Evolutionary conservation across 2,113 vertebrate species (phyloP), one percentile per base, ranked within the genome.

Genomic region (Muntiacus muntjak): DNA sequence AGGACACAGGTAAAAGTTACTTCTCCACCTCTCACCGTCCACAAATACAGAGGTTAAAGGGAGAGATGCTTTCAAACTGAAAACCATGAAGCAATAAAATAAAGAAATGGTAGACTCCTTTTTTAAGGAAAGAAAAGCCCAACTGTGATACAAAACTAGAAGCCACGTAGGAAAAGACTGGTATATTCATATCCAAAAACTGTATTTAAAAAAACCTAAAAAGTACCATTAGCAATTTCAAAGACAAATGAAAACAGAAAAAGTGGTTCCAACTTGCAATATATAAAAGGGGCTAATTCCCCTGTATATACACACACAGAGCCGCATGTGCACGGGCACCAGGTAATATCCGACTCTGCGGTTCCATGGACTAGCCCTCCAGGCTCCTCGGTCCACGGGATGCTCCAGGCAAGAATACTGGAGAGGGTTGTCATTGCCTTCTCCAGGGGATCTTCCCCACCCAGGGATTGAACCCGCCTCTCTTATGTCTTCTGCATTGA

Each of bases 391-490:
- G 36, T 26, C 71, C 71, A 43, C 0, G 3, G 36, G 36, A 43
- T 14, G 26, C 71, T 76, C 36, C 40, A 43, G 71, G 71, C 71
- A 76, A 26, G 71, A 76, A 43, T 76, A 43, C 36, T 43, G 36
- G 23, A 43, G 23, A 3, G 36, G 21, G 71, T 14, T 43, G 36
- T 14, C 71, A 76, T 26, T 43, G 25, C 40, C 71, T 43, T 12
- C 40, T 74, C 21, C 23, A 76, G 12, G 71, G 40, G 40, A 76
- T 43, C 36, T 76, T 43, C 36, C 23, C 36, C 9, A 40, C 36
- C 36, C 67, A 25, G 36, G 36, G 67, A 40, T 3, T 6, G 21
- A 74, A 40, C 67, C 12, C 1, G 0, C 0, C 0, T 76, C 36
- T 76, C 36, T 43, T 26, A 43, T 26, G 36, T 14, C 36, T 76